Conservation (phyloP, 2,888 invertebrate species). For the Sinelater perroti region DNA sequence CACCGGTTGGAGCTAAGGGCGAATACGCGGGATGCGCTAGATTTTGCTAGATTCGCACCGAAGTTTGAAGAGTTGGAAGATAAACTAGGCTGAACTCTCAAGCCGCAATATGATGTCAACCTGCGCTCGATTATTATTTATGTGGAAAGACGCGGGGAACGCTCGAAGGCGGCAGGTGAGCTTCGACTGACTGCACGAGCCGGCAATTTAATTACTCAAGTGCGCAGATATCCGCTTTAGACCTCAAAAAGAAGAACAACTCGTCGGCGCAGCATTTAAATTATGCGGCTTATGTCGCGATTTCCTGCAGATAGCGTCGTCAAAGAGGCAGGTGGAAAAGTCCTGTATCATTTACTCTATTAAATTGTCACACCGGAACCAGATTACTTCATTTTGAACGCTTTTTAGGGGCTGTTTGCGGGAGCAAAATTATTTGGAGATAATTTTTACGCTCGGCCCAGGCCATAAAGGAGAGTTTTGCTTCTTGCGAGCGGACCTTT, state of each 20-base stretch:
- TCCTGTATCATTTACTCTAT: slow-evolving; percentile 23
- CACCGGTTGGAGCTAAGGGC: slow-evolving; percentile 8
- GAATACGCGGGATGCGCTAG: slow-evolving; percentile 19
- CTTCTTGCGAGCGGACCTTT: slow-evolving; percentile 1
- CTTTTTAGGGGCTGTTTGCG: slow-evolving; percentile 12
- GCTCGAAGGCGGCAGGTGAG: slow-evolving; percentile 2
- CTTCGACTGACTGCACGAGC: slow-evolving; percentile 1
- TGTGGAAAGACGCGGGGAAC: slow-evolving; percentile 10
- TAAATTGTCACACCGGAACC: slow-evolving; percentile 24
- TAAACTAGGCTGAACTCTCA: slow-evolving; percentile 24
- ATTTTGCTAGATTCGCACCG: slow-evolving; percentile 21
- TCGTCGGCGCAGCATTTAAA: slow-evolving; percentile 14
- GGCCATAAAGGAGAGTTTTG: slow-evolving; percentile 3
- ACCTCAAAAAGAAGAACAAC: slow-evolving; percentile 5
- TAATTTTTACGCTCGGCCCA: slow-evolving; percentile 11
- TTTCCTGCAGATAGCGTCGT: slow-evolving; percentile 22
- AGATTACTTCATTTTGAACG: slow-evolving; percentile 25
- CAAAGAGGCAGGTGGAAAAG: slow-evolving; percentile 24
- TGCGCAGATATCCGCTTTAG: slow-evolving; percentile 2
- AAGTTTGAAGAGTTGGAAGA: slow-evolving; percentile 23
- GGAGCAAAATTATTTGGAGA: slow-evolving; percentile 11
- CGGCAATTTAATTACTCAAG: slow-evolving; percentile 13
- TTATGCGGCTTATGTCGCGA: slow-evolving; percentile 17
- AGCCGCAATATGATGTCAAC: slow-evolving; percentile 22
- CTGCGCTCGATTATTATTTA: slow-evolving; percentile 24